Evolutionary conservation across 2,113 vertebrate genomes (phyloP).

Genomic region (Nesogale talazaci): DNA sequence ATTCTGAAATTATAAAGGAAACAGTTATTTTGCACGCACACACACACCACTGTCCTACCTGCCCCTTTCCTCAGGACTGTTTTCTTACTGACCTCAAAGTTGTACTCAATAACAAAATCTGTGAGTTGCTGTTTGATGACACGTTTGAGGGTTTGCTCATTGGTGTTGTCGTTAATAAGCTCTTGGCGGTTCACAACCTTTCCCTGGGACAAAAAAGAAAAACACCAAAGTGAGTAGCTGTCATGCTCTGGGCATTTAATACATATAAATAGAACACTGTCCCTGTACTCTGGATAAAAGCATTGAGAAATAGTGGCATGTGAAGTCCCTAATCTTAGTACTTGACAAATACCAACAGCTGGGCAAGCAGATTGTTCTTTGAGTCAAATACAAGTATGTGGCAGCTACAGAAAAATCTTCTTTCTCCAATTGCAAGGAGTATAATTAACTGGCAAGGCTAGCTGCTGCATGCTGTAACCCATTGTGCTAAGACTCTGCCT

Average conservation of each 20-base stretch:
- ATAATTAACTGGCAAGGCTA: too few relatives aligned
- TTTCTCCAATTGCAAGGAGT: neutral
- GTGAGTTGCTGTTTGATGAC: constrained; percentile 87
- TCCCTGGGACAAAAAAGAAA: constrained; percentile 82
- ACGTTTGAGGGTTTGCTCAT: constrained; percentile 77
- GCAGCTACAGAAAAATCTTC: constrained; percentile 27
- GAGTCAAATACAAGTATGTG: neutral
- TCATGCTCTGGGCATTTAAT: neutral
- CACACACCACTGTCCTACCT: neutral
- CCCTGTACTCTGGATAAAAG: neutral
- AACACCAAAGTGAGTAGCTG: neutral
- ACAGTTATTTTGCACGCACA: constrained; percentile 45
- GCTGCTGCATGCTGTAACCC: too few relatives aligned
- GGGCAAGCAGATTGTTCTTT: neutral
- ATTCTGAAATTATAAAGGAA: constrained; percentile 87
- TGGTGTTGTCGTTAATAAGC: constrained; percentile 78
- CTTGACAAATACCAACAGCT: neutral
- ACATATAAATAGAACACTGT: neutral
- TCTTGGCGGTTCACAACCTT: constrained; percentile 82
- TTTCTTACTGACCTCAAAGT: constrained; percentile 81
- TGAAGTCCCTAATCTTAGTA: neutral
- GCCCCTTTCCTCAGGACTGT: rapidly evolving
- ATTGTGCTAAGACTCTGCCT: too few relatives aligned
- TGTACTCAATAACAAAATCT: constrained; percentile 89
- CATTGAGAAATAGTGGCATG: neutral